Percentiles rank a stretch among this genome's conserved stretches.
These are phyloP conservation scores for Epistrophe eligans DNA, from an alignment of 2,888 invertebrate species.

Conservation along the genomic window DNA sequence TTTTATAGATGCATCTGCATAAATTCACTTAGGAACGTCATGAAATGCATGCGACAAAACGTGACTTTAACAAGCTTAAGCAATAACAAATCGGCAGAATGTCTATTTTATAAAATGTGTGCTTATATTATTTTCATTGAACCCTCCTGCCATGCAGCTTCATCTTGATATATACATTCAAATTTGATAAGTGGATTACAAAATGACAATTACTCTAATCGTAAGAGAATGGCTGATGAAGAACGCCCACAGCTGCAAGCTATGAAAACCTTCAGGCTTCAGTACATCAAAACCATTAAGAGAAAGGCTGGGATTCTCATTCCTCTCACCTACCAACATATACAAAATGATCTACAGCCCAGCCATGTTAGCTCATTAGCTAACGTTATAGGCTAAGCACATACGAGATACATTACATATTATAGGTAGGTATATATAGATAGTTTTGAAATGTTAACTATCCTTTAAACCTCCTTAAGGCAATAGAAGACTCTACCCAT, in stretches of 20 bases:
- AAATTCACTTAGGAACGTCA: constrained; percentile 18
- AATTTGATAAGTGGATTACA: constrained; percentile 74
- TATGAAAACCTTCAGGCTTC: constrained; percentile 35
- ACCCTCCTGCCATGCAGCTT: constrained; percentile 29
- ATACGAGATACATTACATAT: neutral
- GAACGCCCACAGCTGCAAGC: constrained; percentile 55
- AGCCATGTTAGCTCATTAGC: constrained; percentile 40
- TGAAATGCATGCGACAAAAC: constrained; percentile 63
- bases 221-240: constrained; percentile 51
- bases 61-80: constrained; percentile 56
- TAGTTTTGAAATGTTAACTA: constrained; percentile 23
- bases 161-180: constrained; percentile 57
- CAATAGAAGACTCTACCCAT: constrained; percentile 5
- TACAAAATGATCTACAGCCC: constrained; percentile 39
- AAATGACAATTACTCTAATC: constrained; percentile 71
- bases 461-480: constrained; percentile 13
- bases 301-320: constrained; percentile 60
- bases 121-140: constrained; percentile 47
- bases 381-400: neutral
- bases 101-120: constrained; percentile 25
- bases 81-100: constrained; percentile 45
- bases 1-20: constrained; percentile 35
- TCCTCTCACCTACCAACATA: constrained; percentile 30
- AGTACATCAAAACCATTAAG: constrained; percentile 32
- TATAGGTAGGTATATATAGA: too few relatives aligned